Evolutionary conservation across 2,888 invertebrate genomes (phyloP).

Genomic region (Lamproptera curius): DNA sequence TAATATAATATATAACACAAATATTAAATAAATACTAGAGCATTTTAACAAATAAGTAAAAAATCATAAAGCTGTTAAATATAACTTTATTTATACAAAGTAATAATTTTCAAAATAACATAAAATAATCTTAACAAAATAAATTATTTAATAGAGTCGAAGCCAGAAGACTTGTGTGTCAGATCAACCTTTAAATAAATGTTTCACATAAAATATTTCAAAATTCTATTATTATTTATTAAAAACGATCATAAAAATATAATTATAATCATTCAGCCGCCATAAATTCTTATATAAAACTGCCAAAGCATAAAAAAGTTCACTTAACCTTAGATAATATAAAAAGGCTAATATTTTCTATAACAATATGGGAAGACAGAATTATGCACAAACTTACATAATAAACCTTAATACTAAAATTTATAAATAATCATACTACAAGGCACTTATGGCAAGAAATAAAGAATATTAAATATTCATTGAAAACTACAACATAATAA

Average conservation of each 20-base stretch:
- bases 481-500: too few relatives aligned
- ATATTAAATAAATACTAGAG: too few relatives aligned
- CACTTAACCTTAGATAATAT: too few relatives aligned
- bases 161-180: not conserved
- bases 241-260: not conserved
- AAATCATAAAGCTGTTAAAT: not conserved
- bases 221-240: not conserved
- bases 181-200: not conserved
- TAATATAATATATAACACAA: too few relatives aligned
- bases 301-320: too few relatives aligned
- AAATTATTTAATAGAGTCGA: not conserved
- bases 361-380: slow-evolving; percentile 4
- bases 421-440: slow-evolving; percentile 12
- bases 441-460: slow-evolving; percentile 51
- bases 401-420: not conserved
- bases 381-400: not conserved
- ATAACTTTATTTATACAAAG: not conserved
- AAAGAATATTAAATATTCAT: slow-evolving; percentile 15
- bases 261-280: not conserved
- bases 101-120: slow-evolving; percentile 3
- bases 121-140: slow-evolving; percentile 10
- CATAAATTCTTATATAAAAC: too few relatives aligned
- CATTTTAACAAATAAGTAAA: too few relatives aligned
- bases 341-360: too few relatives aligned
- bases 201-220: not conserved